A percentile compares a stretch with the other conserved stretches of the same genome.
Evolutionary conservation across 1,140 invertebrate species (phyloP).

Genomic region (Platorchestia sp.): DNA sequence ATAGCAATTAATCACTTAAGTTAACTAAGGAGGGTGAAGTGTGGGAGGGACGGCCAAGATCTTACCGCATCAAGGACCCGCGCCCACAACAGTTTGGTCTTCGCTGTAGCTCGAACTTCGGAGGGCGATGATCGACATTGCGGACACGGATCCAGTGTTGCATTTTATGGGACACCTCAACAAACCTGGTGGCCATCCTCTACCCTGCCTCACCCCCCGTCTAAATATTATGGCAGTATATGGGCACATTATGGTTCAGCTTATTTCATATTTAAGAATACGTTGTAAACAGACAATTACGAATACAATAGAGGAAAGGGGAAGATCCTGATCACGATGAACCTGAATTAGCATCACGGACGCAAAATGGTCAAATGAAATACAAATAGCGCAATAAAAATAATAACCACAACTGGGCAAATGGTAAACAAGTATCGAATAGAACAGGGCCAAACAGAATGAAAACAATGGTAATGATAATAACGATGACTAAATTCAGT

Average conservation of each 20-base stretch:
- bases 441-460: background rate
- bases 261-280: constrained; percentile 38
- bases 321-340: constrained; percentile 44
- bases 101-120: background rate
- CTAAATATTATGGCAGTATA: constrained; percentile 23
- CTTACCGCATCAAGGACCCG: background rate
- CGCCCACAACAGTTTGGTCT: background rate
- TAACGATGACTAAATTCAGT: background rate
- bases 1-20: background rate
- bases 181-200: constrained; percentile 43
- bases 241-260: constrained; percentile 37
- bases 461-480: background rate
- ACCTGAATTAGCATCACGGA: constrained; percentile 45
- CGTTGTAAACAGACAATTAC: constrained; percentile 9
- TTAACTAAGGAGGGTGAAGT: constrained; percentile 8
- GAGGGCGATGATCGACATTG: background rate
- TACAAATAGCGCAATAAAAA: background rate
- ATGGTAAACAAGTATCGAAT: background rate
- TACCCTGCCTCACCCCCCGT: background rate
- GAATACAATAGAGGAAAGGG: constrained; percentile 45
- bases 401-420: background rate
- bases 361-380: constrained; percentile 19
- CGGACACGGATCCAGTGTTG: background rate
- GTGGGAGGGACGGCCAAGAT: background rate
- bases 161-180: background rate